Percentiles rank a stretch among this genome's conserved stretches.
phyloP scores from a whole-genome alignment of 2,797 vertebrate genomes.

The Girardinus metallicus region DNA sequence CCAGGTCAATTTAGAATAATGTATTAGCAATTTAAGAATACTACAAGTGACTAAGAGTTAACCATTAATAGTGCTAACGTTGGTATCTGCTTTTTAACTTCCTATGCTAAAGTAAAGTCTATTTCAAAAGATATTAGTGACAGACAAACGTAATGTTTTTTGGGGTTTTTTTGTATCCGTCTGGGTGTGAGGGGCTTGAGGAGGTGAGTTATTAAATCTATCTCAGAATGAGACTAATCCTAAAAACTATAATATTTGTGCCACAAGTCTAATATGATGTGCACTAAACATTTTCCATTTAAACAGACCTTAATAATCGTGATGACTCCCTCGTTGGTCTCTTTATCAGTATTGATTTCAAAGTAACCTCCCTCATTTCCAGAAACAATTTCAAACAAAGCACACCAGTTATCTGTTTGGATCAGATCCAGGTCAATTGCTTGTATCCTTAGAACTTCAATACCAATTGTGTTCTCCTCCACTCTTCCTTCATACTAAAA shows the following conservation, averaged over 20 bases:
- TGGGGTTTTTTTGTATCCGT: too few relatives aligned
- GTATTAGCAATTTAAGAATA: neutral
- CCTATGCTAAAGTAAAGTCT: too few relatives aligned
- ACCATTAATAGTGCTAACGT: neutral
- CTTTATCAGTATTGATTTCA: slow-evolving; percentile 85
- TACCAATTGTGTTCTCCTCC: slow-evolving; percentile 85
- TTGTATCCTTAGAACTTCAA: slow-evolving; percentile 87
- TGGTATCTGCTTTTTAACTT: too few relatives aligned
- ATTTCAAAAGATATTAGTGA: neutral
- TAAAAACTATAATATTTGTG: neutral
- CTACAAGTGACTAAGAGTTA: neutral
- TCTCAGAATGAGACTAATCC: neutral
- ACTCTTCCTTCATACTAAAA: slow-evolving; percentile 87
- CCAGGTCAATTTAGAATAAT: neutral
- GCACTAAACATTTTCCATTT: neutral
- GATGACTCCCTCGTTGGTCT: slow-evolving; percentile 91
- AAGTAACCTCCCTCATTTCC: slow-evolving; percentile 93
- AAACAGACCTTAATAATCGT: slow-evolving; percentile 85
- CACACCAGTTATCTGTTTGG: slow-evolving; percentile 88
- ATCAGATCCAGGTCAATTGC: slow-evolving; percentile 86
- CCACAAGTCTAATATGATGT: neutral
- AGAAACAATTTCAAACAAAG: slow-evolving; percentile 85
- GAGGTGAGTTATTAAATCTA: neutral
- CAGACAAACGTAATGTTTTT: neutral
- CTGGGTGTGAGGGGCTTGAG: too few relatives aligned